Conservation (phyloP, 2,797 vertebrate genomes). For the Sebastes cheni region DNA sequence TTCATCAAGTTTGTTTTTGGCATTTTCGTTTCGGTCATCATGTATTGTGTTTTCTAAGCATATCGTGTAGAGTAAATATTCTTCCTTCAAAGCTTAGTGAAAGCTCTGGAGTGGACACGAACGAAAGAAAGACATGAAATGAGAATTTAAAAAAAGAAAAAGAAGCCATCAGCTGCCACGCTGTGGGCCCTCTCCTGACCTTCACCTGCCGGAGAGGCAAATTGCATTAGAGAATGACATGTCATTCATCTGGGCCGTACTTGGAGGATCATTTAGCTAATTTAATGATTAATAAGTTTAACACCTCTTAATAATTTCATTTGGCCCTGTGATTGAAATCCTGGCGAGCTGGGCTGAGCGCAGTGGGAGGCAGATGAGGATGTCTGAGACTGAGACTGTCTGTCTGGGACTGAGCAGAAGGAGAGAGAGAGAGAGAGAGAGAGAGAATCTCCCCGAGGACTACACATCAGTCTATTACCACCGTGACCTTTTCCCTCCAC, state of each 20-base stretch:
- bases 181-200: conserved; percentile 90
- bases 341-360: conserved; percentile 86
- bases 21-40: not conserved
- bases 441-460: conserved; percentile 88
- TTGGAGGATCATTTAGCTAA: conserved; percentile 98
- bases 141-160: conserved; percentile 18
- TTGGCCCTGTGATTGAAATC: conserved; percentile 95
- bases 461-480: conserved; percentile 98
- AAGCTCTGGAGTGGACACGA: not conserved
- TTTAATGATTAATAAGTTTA: conserved; percentile 99
- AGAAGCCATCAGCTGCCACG: conserved; percentile 81
- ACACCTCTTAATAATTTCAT: conserved; percentile 99
- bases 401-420: conserved; percentile 46
- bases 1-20: not conserved
- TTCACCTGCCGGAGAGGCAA: conserved; percentile 92
- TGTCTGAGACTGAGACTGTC: conserved; percentile 66
- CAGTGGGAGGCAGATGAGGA: conserved; percentile 91
- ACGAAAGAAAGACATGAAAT: conserved; percentile 18
- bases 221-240: conserved; percentile 96
- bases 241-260: conserved; percentile 93
- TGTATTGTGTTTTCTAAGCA: not conserved
- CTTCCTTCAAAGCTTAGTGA: not conserved
- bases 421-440: conserved; percentile 16
- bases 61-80: not conserved
- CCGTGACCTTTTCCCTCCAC: conserved; percentile 92